These are phyloP conservation scores for Ptilonorhynchus violaceus DNA, from an alignment of 2,113 vertebrate genomes.

Conservation along the genomic window DNA sequence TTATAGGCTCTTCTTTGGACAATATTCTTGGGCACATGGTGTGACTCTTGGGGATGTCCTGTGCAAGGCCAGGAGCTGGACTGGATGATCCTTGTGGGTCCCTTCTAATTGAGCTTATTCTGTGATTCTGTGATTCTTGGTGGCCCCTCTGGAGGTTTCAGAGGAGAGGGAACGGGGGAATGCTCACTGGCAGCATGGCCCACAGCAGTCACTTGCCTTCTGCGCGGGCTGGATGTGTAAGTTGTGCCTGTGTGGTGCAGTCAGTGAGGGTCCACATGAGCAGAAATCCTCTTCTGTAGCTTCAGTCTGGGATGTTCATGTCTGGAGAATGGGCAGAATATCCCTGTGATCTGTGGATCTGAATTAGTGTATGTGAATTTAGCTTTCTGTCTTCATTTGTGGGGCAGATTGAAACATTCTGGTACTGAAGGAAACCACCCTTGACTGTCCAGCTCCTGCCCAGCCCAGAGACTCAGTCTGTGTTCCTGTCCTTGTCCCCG, in stretches of 20 bases:
- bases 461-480: not conserved
- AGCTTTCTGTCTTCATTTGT: not conserved
- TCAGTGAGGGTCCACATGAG: not conserved
- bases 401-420: not conserved
- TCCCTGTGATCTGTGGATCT: not conserved
- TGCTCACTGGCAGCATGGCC: not conserved
- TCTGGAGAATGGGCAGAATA: not conserved
- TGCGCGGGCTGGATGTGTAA: not conserved
- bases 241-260: not conserved
- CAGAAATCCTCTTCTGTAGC: not conserved
- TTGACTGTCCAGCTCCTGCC: not conserved
- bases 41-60: not conserved
- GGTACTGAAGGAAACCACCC: not conserved
- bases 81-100: not conserved
- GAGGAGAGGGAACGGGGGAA: not conserved
- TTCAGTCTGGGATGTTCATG: not conserved
- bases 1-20: not conserved
- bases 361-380: not conserved
- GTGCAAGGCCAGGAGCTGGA: not conserved
- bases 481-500: not conserved
- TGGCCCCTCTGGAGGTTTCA: not conserved
- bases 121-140: rapidly evolving
- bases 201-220: not conserved
- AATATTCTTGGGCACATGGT: rapidly evolving
- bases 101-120: not conserved